phyloP scores from a whole-genome alignment of 2,888 invertebrate species.

The Drosophila histrio region DNA sequence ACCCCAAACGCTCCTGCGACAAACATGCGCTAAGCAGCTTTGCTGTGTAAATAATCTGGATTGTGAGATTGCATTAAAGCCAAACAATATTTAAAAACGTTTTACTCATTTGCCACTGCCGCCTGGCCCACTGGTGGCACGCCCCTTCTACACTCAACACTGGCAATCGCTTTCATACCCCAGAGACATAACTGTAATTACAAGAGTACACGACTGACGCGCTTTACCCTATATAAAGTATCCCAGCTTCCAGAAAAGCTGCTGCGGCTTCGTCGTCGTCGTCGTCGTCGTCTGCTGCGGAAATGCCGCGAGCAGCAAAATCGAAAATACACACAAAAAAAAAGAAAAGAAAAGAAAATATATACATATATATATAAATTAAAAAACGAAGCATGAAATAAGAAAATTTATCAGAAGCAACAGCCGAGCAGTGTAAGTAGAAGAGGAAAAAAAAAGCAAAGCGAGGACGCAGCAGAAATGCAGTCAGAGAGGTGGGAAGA shows the following conservation, averaged over 20 bases:
- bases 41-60: slow-evolving; percentile 50
- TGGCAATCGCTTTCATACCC: slow-evolving; percentile 60
- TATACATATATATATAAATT: slow-evolving; percentile 55
- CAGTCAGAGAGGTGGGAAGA: slow-evolving; percentile 16
- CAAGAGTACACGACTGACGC: slow-evolving; percentile 66
- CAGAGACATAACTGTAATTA: slow-evolving; percentile 79
- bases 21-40: slow-evolving; percentile 35
- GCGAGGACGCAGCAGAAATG: slow-evolving; percentile 62
- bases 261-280: slow-evolving; percentile 17
- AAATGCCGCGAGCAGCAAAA: slow-evolving; percentile 70
- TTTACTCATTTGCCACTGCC: slow-evolving; percentile 54
- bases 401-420: slow-evolving; percentile 73
- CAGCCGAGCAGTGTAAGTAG: slow-evolving; percentile 38
- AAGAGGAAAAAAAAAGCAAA: slow-evolving; percentile 22
- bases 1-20: background rate
- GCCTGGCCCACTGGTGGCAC: background rate
- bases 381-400: slow-evolving; percentile 79
- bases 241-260: background rate
- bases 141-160: background rate
- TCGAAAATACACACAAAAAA: slow-evolving; percentile 48
- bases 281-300: slow-evolving; percentile 57
- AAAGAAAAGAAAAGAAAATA: slow-evolving; percentile 20
- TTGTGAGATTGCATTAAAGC: slow-evolving; percentile 61
- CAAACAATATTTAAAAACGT: slow-evolving; percentile 64
- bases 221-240: slow-evolving; percentile 26